Percentiles rank a stretch among this genome's conserved stretches.
Evolutionary conservation across 2,113 vertebrate species (phyloP).

Genomic region (Piprites chloris): DNA sequence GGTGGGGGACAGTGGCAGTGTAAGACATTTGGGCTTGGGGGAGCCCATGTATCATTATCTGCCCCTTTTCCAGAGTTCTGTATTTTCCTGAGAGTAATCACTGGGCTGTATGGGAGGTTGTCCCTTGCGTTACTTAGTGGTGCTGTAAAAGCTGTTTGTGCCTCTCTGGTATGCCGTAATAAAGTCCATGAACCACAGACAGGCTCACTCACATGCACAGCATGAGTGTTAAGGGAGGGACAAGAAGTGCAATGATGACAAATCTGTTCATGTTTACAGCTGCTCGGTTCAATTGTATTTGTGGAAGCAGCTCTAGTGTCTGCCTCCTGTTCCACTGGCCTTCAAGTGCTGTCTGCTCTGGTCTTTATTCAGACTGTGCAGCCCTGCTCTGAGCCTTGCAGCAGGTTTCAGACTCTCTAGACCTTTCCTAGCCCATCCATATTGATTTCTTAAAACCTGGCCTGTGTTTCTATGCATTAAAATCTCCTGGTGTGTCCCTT

Average conservation of each 20-base stretch:
- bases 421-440: not conserved
- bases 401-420: not conserved
- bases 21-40: not conserved
- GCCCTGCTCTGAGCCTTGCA: not conserved
- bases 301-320: not conserved
- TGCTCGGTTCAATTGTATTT: not conserved
- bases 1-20: not conserved
- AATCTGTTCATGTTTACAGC: not conserved
- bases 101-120: not conserved
- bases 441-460: not conserved
- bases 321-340: not conserved
- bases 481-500: not conserved
- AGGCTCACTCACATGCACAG: not conserved
- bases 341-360: fast-evolving
- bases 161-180: not conserved
- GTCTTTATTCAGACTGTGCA: not conserved
- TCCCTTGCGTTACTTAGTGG: not conserved
- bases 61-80: not conserved
- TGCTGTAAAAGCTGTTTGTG: not conserved
- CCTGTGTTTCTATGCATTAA: not conserved
- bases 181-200: not conserved
- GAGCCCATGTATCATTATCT: not conserved
- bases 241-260: not conserved
- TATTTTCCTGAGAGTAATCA: not conserved
- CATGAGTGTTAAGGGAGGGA: not conserved